Conservation (phyloP, 2,888 invertebrate species). For the Athalia rosae region DNA sequence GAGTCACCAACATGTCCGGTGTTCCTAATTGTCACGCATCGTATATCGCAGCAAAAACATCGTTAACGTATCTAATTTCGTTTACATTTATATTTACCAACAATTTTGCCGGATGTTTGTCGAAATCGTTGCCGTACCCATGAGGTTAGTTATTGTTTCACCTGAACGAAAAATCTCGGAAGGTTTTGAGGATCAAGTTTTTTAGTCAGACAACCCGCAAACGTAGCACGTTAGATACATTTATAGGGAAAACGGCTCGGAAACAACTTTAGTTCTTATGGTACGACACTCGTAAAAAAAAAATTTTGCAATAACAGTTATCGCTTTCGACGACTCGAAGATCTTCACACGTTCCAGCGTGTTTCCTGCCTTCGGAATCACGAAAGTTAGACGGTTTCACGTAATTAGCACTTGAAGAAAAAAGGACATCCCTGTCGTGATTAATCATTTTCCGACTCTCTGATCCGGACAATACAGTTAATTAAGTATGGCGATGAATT, state of each 20-base stretch:
- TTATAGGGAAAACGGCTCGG: no score
- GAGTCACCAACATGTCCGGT: slow-evolving; percentile 1
- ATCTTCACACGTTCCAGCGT: no score
- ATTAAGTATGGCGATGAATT: slow-evolving; percentile 17
- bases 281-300: no score
- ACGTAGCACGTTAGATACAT: no score
- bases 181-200: no score
- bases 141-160: no score
- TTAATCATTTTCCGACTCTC: slow-evolving; percentile 7
- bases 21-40: slow-evolving; percentile 17
- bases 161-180: no score
- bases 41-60: slow-evolving; percentile 6
- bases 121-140: not conserved
- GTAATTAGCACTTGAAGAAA: not conserved
- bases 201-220: no score
- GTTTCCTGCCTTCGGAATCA: not conserved
- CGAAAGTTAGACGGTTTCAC: slow-evolving; percentile 5
- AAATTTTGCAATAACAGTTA: no score
- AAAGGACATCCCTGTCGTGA: not conserved
- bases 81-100: not conserved
- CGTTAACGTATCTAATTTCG: not conserved
- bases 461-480: not conserved
- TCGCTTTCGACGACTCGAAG: no score
- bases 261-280: no score
- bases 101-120: not conserved